phyloP scores from a whole-genome alignment of 1,140 invertebrate species.

The Reticulitermes speratus region DNA sequence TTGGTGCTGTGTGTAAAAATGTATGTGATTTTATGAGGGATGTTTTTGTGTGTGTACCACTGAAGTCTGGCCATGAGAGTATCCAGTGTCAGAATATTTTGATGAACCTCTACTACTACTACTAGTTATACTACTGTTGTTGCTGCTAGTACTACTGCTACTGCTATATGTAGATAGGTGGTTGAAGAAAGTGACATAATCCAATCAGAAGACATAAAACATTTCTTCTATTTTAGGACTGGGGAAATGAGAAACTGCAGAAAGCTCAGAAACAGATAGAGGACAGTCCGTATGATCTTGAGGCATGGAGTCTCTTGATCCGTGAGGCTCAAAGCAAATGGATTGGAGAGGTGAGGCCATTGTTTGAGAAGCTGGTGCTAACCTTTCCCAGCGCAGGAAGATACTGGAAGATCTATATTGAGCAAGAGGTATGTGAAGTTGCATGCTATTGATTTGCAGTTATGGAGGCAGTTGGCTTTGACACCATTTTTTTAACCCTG shows the following conservation, averaged over 20 bases:
- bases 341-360: slow-evolving; percentile 84
- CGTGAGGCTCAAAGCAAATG: slow-evolving; percentile 87
- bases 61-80: no score
- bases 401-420: slow-evolving; percentile 99
- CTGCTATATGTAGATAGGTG: background rate
- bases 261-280: slow-evolving; percentile 78
- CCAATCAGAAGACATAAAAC: background rate
- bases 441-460: no score
- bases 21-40: no score
- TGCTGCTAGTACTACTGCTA: background rate
- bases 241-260: slow-evolving; percentile 80
- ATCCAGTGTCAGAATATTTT: background rate
- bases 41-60: no score
- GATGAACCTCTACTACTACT: background rate
- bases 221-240: slow-evolving; percentile 53
- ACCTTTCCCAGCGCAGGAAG: slow-evolving; percentile 95
- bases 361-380: slow-evolving; percentile 91
- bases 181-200: background rate
- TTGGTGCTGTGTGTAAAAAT: no score
- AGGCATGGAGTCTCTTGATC: slow-evolving; percentile 94
- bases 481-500: no score
- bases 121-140: no score
- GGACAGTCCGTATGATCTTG: slow-evolving; percentile 87
- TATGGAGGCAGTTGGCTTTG: no score
- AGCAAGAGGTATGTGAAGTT: slow-evolving; percentile 81